These are phyloP conservation scores for Lobophora halterata DNA, from an alignment of 2,888 invertebrate species.

Conservation along the genomic window DNA sequence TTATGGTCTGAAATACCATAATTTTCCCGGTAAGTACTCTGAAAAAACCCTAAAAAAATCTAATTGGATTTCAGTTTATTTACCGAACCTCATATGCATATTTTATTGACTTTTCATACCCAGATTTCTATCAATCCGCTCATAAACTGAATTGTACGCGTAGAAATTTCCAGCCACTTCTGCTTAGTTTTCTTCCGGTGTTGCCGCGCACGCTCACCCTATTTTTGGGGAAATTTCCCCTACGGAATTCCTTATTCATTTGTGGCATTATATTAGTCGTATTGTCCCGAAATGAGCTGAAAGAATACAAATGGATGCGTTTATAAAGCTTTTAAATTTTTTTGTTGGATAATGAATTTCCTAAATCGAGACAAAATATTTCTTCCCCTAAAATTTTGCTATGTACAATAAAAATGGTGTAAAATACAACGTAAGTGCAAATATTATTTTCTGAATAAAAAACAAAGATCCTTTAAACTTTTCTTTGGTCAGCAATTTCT, in stretches of 20 bases:
- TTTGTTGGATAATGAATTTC: conserved; percentile 5
- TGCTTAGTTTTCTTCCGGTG: conserved; percentile 50
- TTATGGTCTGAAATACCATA: too few species aligned
- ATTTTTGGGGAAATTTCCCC: conserved; percentile 48
- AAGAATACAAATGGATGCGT: conserved; percentile 57
- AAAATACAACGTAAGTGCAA: too few species aligned
- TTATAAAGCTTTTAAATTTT: conserved; percentile 47
- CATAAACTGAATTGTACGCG: conserved; percentile 52
- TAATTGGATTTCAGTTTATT: too few species aligned
- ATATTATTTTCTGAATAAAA: conserved; percentile 9
- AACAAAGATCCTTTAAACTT: conserved; percentile 18
- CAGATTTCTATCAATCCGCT: too few species aligned
- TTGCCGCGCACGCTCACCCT: conserved; percentile 44
- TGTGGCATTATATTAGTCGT: conserved; percentile 72
- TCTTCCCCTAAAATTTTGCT: too few species aligned
- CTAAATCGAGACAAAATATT: conserved; percentile 15
- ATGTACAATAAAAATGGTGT: too few species aligned
- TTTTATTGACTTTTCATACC: conserved; percentile 12
- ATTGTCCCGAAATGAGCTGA: conserved; percentile 66
- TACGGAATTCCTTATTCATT: conserved; percentile 70
- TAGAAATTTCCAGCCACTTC: conserved; percentile 61
- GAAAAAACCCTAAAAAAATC: too few species aligned
- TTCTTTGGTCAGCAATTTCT: conserved; percentile 25
- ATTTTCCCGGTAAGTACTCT: too few species aligned
- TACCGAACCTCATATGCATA: too few species aligned